Evolutionary conservation across 2,113 vertebrate genomes (phyloP), one percentile per base, ranked within the genome.

Genomic region (Calyptommatus sinebrachiatus): DNA sequence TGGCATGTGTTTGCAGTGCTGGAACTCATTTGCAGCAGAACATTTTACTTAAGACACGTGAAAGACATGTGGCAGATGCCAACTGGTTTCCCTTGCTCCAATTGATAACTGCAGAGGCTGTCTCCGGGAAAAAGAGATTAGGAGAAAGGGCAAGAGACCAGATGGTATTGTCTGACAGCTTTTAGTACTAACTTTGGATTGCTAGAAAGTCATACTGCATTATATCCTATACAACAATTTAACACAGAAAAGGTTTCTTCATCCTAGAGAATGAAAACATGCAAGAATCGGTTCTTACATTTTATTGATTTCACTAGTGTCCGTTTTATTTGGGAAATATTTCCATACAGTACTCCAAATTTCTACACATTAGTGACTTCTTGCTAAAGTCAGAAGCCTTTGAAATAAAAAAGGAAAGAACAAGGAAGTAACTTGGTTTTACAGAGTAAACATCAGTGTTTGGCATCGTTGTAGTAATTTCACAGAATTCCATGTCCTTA

Each of bases 391-490:
- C 46, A 82, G 84, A 71, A 74, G 18, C 22, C 12, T 75, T 62
- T 46, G 77, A 63, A 35, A 11, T 45, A 85, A 86, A 77, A 71
- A 35, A 63, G 35, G 62, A 8, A 21, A 61, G 28, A 73, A 77
- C 24, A 22, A 76, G n/a, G 29, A 29, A 76, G 77, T 69, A 81
- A 10, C n/a, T 41, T n/a, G 12, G 82, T 41, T 21, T 71, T 68
- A 79, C 57, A 73, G 3, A 68, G 0, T 62, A 85, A 77, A 86
- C 83, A 62, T 68, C 63, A 73, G 53, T 48, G 24, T 84, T 80
- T 80, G 77, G 46, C 82, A 84, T 29, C 83, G 83, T 4, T 75
- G 45, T 82, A 77, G 62, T 67, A 79, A 83, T 87, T 81, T 84
- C 57, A 28, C 18, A 0, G 24, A 53, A 62, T 71, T 24, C 22